Base-by-base conservation (phyloP, 2,113 vertebrate genomes). In the Mormoops blainvillei region DNA sequence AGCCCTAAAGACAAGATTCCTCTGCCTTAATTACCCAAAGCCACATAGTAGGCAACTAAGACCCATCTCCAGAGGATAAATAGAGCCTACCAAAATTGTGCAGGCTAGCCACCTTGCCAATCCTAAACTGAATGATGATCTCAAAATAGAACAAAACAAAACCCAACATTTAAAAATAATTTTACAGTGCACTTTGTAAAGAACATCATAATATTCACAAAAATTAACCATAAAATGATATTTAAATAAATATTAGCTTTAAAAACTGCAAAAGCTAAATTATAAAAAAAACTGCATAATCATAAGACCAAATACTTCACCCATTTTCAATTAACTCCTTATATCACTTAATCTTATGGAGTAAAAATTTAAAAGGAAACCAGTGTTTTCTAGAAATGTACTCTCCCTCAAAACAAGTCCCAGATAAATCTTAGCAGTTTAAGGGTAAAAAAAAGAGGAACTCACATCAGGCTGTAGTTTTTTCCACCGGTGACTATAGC, bases 401-500 rank as follows among this genome's bases (percentile, higher is more conserved):
- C 78, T 36, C 22, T 78, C 33, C 41, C n/a, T 7, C 10, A 54
- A 36, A 77, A 20, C 45, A 38, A 73, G 3, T 31, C n/a, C 36
- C 3, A 50, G 28, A 81, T 16, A 8, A 52, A 50, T 2, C 0
- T 12, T 11, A 5, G 43, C 20, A 0, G 19, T 50, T 63, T 52
- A 68, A 7, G 41, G 15, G 14, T 20, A 20, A 41, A 11, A 28
- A 65, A 80, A 45, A 22, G 4, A 1, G 18, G 18, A 20, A 98
- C 98, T 99, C 98, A 99, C 99, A 94, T 99, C 99, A 45, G 99
- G 98, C 94, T 99, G 99, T 84, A 99, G 98, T 36, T 99, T 98
- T 96, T 99, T 99, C 18, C 99, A 99, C 24, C 99, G 95, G 11
- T 99, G 98, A 7, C 99, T 99, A 0, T 99, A 99, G 80, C 96